phyloP scores from a whole-genome alignment of 1,140 invertebrate genomes.

The Heterodera schachtii region DNA sequence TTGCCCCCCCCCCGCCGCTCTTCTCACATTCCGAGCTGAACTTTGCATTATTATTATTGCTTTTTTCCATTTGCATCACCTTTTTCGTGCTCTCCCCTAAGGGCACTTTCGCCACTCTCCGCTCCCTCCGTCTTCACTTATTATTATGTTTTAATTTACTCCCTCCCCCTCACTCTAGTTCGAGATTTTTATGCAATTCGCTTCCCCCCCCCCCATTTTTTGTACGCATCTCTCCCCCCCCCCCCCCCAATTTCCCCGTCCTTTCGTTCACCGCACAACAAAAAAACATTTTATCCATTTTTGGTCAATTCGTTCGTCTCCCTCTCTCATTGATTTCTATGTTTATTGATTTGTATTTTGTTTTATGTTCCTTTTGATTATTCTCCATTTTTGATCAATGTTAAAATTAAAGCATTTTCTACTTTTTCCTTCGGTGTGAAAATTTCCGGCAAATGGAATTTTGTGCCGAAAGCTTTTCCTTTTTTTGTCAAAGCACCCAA shows the following conservation, averaged over 20 bases:
- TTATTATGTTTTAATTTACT: too few species aligned
- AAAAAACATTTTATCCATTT: not conserved
- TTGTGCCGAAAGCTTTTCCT: not conserved
- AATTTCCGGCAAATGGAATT: not conserved
- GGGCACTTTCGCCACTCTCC: too few species aligned
- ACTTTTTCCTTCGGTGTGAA: not conserved
- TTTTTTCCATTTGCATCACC: too few species aligned
- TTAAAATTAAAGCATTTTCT: not conserved
- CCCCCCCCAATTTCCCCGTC: not conserved
- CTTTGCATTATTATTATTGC: too few species aligned
- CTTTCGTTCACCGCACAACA: not conserved
- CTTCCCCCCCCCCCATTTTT: too few species aligned
- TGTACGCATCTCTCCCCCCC: not conserved
- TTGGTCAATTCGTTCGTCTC: not conserved
- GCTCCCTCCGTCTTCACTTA: too few species aligned
- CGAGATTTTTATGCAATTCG: not conserved
- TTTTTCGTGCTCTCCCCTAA: too few species aligned
- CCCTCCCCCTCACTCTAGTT: too few species aligned
- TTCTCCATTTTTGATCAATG: not conserved
- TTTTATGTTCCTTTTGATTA: not conserved
- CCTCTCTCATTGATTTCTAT: not conserved
- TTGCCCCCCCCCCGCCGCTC: not conserved
- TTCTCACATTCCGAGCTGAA: not conserved
- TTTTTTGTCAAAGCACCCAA: not conserved
- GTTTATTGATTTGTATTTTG: not conserved